A percentile compares a stretch with the other conserved stretches of the same genome.
Evolutionary conservation across 2,797 vertebrate species (phyloP).

Genomic region (Decapterus maruadsi): DNA sequence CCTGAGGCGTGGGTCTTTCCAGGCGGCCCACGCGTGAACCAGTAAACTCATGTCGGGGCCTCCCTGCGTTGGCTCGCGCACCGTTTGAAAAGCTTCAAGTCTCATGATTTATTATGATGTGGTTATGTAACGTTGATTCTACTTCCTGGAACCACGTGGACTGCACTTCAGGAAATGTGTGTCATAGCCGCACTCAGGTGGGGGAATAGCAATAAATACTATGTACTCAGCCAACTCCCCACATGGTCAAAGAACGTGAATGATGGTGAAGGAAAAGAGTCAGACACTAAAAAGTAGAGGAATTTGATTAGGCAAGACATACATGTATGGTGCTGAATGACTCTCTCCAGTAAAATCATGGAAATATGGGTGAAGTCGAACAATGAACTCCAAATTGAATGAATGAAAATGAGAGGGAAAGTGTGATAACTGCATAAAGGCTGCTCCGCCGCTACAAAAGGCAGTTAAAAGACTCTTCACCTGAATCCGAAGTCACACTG

Average conservation of each 20-base stretch:
- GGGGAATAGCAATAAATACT: not conserved
- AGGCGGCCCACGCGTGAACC: not conserved
- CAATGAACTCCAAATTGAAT: not conserved
- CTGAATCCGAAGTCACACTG: constrained; percentile 16
- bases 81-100: not conserved
- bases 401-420: constrained; percentile 12
- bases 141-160: constrained; percentile 2
- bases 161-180: not conserved
- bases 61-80: not conserved
- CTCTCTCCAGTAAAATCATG: too few species aligned
- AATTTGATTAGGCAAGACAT: not conserved
- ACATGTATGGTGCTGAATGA: too few species aligned
- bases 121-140: constrained; percentile 13
- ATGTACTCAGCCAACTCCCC: not conserved
- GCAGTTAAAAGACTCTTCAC: not conserved
- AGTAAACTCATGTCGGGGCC: constrained; percentile 13
- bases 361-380: not conserved
- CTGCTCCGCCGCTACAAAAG: constrained; percentile 29
- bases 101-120: constrained; percentile 12
- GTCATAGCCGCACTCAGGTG: not conserved
- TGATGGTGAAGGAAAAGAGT: not conserved
- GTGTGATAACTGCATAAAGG: constrained; percentile 3
- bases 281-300: not conserved
- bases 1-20: constrained; percentile 8
- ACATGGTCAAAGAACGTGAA: constrained; percentile 11